A percentile compares a stretch with the other conserved stretches of the same genome.
These are phyloP conservation scores for Hirtodrosophila confusa DNA, from an alignment of 2,888 invertebrate species.

Conservation along the genomic window DNA sequence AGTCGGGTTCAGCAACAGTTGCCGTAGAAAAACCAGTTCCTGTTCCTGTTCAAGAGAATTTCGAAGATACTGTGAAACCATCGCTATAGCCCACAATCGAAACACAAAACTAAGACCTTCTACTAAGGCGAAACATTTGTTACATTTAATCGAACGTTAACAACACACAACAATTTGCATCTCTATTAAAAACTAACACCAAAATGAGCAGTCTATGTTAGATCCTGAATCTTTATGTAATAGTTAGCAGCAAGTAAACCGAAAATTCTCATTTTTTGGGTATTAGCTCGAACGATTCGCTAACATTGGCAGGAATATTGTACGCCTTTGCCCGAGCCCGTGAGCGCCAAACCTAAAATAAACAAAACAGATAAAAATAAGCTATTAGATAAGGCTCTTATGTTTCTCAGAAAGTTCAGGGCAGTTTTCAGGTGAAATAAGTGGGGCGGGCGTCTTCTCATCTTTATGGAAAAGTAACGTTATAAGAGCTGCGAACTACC, in stretches of 20 bases:
- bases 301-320: conserved; percentile 67
- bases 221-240: conserved; percentile 6
- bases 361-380: neutral
- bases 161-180: conserved; percentile 36
- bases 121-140: conserved; percentile 21
- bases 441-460: no score
- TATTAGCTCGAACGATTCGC: conserved; percentile 77
- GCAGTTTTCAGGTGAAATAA: no score
- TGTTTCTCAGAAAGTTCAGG: no score
- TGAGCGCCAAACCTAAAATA: conserved; percentile 80
- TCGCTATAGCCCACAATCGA: conserved; percentile 20
- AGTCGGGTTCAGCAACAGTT: neutral
- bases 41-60: conserved; percentile 9
- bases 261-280: conserved; percentile 44
- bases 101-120: neutral
- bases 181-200: conserved; percentile 28
- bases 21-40: neutral
- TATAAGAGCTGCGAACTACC: no score
- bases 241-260: conserved; percentile 31
- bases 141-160: conserved; percentile 44
- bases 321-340: conserved; percentile 68
- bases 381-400: neutral
- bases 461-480: no score
- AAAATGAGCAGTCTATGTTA: conserved; percentile 22
- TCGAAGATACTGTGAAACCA: conserved; percentile 28